Base-by-base conservation (phyloP, 2,888 invertebrate genomes). In the Julus scandinavius region DNA sequence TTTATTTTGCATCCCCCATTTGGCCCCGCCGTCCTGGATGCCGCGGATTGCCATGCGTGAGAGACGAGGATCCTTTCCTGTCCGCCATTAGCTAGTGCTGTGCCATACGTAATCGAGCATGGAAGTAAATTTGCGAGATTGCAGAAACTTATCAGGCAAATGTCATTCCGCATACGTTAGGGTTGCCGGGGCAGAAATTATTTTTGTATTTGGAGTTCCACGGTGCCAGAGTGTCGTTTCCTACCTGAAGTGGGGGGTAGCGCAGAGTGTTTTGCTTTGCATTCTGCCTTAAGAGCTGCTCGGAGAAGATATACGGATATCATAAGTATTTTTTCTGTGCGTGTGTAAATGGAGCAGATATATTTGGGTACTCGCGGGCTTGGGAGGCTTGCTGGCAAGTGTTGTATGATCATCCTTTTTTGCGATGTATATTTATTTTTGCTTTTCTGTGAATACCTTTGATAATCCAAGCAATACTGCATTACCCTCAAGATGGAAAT, bases 331-430 rank as follows among this genome's bases (percentile, higher is more conserved):
- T 63, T 63, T n/a, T n/a, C n/a, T n/a, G n/a, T n/a, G n/a, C n/a
- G n/a, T n/a, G n/a, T 63, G 63, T 63, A 63, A 63, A 63, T 17
- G n/a, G 20, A 63, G 63, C 63, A 13, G 54, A 54, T 17, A 54
- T 63, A 63, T 63, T 54, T 20, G 63, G n/a, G 63, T 63, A n/a
- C 63, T 63, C 20, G 63, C 63, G 63, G n/a, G 63, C 63, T 63
- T 63, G 17, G 63, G 63, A 63, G n/a, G 63, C 63, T 63, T 63
- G n/a, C 63, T 63, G 63, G 63, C 63, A 63, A 63, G 63, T 63
- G 17, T 6, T 63, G 63, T 20, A 63, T 7, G 63, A 63, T 63
- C 63, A 63, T n/a, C 63, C 63, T 63, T 17, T n/a, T 17, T 63
- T 63, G 7, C 63, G 63, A 63, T 63, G 63, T 63, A n/a, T 63